These are phyloP conservation scores for Helostoma temminkii DNA, from an alignment of 2,797 vertebrate genomes.

Conservation along the genomic window DNA sequence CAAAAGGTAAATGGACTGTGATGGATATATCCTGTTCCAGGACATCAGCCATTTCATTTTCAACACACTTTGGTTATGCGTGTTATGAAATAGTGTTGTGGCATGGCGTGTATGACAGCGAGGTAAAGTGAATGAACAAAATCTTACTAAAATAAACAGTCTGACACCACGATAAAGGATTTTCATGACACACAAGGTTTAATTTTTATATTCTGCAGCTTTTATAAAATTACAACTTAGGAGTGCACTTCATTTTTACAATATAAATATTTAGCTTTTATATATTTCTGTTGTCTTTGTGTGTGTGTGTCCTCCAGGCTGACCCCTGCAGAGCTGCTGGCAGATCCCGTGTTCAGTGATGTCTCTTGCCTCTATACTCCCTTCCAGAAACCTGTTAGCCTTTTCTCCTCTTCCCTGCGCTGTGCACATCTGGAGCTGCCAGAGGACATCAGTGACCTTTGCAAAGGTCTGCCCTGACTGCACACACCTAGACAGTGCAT, in stretches of 20 bases:
- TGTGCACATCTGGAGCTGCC: conserved; percentile 93
- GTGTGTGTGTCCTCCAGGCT: conserved; percentile 79
- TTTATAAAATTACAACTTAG: too few relatives aligned
- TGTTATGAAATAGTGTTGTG: conserved; percentile 13
- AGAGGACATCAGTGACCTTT: conserved; percentile 93
- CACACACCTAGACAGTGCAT: conserved; percentile 11
- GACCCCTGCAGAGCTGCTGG: conserved; percentile 89
- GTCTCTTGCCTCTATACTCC: conserved; percentile 85
- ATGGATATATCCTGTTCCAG: conserved; percentile 27
- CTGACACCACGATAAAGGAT: too few relatives aligned
- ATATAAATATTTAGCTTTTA: too few relatives aligned
- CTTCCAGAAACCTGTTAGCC: conserved; percentile 87
- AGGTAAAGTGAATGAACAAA: too few relatives aligned
- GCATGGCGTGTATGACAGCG: neutral
- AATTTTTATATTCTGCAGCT: too few relatives aligned
- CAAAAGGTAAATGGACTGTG: conserved; percentile 86
- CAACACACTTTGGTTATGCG: conserved; percentile 22
- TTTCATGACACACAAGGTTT: too few relatives aligned
- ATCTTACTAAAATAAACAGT: too few relatives aligned
- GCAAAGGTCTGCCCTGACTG: conserved; percentile 85
- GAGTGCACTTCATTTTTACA: too few relatives aligned
- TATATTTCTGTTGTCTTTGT: too few relatives aligned
- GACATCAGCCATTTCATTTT: conserved; percentile 27
- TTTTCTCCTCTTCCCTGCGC: conserved; percentile 94
- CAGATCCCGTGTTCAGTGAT: conserved; percentile 87